Base-by-base conservation (phyloP, 2,888 invertebrate species). In the Hermodice carunculata region DNA sequence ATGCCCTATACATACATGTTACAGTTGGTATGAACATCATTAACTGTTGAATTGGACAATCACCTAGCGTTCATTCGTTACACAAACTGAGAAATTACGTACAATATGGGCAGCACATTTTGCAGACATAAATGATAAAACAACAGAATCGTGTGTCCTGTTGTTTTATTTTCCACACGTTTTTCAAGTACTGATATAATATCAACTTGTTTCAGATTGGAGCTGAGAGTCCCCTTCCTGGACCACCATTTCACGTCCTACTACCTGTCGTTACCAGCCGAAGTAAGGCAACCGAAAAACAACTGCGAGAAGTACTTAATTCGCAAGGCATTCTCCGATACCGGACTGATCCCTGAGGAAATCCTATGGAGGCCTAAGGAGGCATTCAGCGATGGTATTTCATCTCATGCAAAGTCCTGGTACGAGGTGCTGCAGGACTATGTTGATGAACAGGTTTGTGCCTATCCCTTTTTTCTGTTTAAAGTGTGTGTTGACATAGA, bases 331-430 rank as follows among this genome's bases (percentile, higher is more conserved):
- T 97, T 97, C 82, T 90, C 91, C 32, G 90, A 89, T 24, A 89
- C 89, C 52, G 90, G 90, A 65, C 86, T 94, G 34, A 86, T 97
- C 58, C 97, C 97, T 0, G 89, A 92, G 66, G 90, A 92, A 32
- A 95, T 97, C 78, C 87, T 97, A 29, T 97, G 96, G 96, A 89
- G 97, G 46, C 95, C 94, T 78, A 97, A 97, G 86, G 97, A 97
- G 67, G 88, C 87, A 48, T 89, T 88, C 77, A 87, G 87, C 67
- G 88, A 89, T 72, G 88, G 88, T 2, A 85, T 88, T 1, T 79
- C 84, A 2, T 76, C 79, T 5, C 67, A 75, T n/a, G 75, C 71
- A 24, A 77, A 76, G 53, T 81, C 84, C 0, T 82, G 81, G 78
- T 81, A 76, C 65, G 72, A 81, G 44, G 70, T 81, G 6, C 71